Evolutionary conservation across 2,113 vertebrate genomes (phyloP).

Genomic region (Bubo scandiacus): DNA sequence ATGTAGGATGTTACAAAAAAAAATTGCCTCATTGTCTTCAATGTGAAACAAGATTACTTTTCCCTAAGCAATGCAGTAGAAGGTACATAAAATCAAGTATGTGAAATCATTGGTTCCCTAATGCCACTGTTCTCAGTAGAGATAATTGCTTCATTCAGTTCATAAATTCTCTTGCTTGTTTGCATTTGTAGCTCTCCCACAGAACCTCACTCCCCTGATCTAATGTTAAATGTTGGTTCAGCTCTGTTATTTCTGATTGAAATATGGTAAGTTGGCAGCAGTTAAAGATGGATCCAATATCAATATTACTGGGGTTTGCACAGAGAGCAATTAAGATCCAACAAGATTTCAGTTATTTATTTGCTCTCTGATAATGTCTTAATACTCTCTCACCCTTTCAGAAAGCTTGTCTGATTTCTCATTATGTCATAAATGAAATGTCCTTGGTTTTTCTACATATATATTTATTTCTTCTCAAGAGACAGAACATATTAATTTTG

Average conservation of each 20-base stretch:
- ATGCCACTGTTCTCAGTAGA: conserved; percentile 16
- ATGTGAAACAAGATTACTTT: conserved; percentile 25
- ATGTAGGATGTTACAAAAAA: conserved; percentile 20
- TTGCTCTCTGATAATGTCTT: not conserved
- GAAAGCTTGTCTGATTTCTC: not conserved
- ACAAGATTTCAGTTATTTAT: not conserved
- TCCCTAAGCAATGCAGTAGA: conserved; percentile 14
- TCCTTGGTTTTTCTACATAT: not conserved
- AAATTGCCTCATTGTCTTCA: conserved; percentile 27
- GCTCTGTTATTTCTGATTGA: not conserved
- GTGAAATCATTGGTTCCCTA: conserved; percentile 29
- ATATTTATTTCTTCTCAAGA: not conserved
- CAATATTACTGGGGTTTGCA: not conserved
- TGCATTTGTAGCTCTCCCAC: conserved; percentile 6
- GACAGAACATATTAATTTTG: not conserved
- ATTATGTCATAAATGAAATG: not conserved
- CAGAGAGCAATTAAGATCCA: not conserved
- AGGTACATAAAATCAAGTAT: conserved; percentile 46
- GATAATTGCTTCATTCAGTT: conserved; percentile 48
- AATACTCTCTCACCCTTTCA: not conserved
- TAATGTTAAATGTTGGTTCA: not conserved
- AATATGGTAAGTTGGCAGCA: not conserved
- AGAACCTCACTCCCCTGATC: not conserved
- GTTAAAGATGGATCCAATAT: not conserved
- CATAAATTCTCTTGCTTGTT: conserved; percentile 57